Evolutionary conservation across 2,888 invertebrate species (phyloP).

Genomic region (Bimastos eiseni): DNA sequence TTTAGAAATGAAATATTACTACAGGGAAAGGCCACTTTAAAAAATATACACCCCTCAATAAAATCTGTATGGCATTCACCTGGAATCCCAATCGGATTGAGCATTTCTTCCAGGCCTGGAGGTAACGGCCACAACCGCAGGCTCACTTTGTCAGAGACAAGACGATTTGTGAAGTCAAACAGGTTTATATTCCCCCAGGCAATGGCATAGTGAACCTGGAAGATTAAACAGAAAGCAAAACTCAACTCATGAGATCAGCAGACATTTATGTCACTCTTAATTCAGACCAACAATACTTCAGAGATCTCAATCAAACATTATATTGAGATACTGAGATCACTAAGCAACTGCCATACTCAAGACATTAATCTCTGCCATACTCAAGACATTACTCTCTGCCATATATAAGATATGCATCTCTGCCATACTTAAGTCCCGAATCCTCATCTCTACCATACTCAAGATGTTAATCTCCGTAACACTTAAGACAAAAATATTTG

Average conservation of each 20-base stretch:
- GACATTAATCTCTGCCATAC: not conserved
- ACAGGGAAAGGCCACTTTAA: no score
- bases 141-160: slow-evolving; percentile 64
- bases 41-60: not conserved
- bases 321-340: not conserved
- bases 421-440: not conserved
- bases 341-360: not conserved
- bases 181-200: slow-evolving; percentile 68
- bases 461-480: no score
- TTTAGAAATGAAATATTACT: not conserved
- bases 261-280: not conserved
- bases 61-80: slow-evolving; percentile 46
- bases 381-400: not conserved
- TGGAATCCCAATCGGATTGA: slow-evolving; percentile 60
- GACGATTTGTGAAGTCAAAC: slow-evolving; percentile 66
- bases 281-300: not conserved
- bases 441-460: not conserved
- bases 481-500: no score
- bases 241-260: not conserved
- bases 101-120: slow-evolving; percentile 58
- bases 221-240: not conserved
- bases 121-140: slow-evolving; percentile 65
- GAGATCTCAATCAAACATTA: not conserved
- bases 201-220: slow-evolving; percentile 64
- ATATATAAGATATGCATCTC: not conserved